Evolutionary conservation across 2,113 vertebrate genomes (phyloP).

Genomic region (Gobius niger): DNA sequence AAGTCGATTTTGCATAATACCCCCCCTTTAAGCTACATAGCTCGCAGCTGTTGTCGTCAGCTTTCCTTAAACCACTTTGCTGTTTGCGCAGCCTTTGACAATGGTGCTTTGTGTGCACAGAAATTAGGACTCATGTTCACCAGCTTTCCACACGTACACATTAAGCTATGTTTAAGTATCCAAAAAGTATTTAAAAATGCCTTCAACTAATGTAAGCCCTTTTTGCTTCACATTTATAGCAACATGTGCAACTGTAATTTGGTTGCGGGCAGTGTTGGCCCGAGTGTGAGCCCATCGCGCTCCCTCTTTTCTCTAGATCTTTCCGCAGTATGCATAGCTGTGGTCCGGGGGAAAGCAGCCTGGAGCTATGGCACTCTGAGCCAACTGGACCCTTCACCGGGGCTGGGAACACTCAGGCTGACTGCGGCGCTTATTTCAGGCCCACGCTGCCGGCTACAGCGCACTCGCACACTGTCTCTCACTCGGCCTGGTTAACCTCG

Average conservation of each 20-base stretch:
- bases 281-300: neutral
- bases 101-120: no score
- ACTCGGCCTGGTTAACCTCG: slow-evolving; percentile 29
- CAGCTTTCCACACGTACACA: no score
- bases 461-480: slow-evolving; percentile 21
- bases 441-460: slow-evolving; percentile 22
- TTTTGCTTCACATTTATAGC: slow-evolving; percentile 1
- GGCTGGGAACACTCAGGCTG: slow-evolving; percentile 22
- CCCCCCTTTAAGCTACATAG: no score
- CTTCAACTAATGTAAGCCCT: no score
- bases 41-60: no score
- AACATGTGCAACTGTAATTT: slow-evolving; percentile 12
- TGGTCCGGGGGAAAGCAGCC: slow-evolving; percentile 8
- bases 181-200: no score
- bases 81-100: no score
- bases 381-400: slow-evolving; percentile 19
- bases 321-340: slow-evolving; percentile 7
- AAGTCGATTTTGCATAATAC: no score
- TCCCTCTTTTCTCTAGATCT: neutral
- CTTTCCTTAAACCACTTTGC: no score
- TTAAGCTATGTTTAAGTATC: no score
- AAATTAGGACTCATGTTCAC: no score
- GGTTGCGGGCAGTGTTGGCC: neutral
- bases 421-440: slow-evolving; percentile 36
- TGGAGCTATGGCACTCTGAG: slow-evolving; percentile 13